Percentiles rank a stretch among this genome's conserved stretches.
Evolutionary conservation across 2,797 vertebrate genomes (phyloP).

Genomic region (Limnodromus scolopaceus): DNA sequence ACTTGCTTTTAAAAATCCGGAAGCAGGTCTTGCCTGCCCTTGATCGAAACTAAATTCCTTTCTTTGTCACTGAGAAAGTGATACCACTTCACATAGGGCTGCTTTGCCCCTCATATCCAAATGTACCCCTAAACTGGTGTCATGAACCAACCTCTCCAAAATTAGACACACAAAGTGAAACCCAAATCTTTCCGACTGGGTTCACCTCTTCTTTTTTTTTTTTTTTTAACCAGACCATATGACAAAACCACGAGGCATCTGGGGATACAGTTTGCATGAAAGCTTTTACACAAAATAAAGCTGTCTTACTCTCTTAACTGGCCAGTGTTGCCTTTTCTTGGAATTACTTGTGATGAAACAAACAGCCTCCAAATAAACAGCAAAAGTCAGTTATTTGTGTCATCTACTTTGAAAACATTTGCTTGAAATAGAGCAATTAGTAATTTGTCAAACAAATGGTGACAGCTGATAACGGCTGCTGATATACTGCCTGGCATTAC

Average conservation of each 20-base stretch:
- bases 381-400: neutral
- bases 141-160: neutral
- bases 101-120: neutral
- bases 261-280: neutral
- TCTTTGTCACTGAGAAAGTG: neutral
- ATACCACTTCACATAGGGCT: neutral
- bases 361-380: slow-evolving; percentile 27
- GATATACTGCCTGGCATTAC: neutral
- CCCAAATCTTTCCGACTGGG: neutral
- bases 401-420: neutral
- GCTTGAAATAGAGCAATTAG: slow-evolving; percentile 38
- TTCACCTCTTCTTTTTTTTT: neutral
- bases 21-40: neutral
- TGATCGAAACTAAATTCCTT: neutral
- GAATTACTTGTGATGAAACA: slow-evolving; percentile 18
- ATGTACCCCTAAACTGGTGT: neutral
- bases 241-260: neutral
- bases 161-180: neutral
- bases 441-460: slow-evolving; percentile 2
- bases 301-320: neutral
- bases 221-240: neutral
- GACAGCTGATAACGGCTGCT: slow-evolving; percentile 25
- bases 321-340: neutral
- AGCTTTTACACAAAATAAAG: slow-evolving; percentile 49
- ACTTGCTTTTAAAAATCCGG: neutral